Percentiles rank a stretch among this genome's conserved stretches.
Evolutionary conservation across 2,113 vertebrate species (phyloP).

Genomic region (Pipra filicauda): DNA sequence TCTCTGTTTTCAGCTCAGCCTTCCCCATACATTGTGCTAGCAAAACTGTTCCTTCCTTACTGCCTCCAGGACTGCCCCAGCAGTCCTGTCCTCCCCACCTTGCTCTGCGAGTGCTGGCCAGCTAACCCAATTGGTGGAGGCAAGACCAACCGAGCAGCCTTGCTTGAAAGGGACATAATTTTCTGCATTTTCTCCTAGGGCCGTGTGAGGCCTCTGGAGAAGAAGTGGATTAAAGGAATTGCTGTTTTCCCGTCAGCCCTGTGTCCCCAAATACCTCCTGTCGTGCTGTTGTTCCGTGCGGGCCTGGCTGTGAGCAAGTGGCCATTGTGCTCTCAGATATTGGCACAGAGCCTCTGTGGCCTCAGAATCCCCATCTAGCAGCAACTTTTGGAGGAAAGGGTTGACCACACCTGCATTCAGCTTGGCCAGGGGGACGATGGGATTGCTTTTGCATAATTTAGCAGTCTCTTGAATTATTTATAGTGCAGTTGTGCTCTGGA

Average conservation of each 20-base stretch:
- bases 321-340: neutral
- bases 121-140: fast-evolving
- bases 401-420: slow-evolving; percentile 51
- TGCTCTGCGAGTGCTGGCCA: neutral
- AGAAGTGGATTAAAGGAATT: neutral
- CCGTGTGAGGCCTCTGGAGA: neutral
- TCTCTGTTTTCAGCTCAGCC: neutral
- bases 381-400: slow-evolving; percentile 22
- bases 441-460: slow-evolving; percentile 70
- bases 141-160: neutral
- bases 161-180: neutral
- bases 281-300: neutral
- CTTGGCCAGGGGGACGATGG: neutral
- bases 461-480: slow-evolving; percentile 53
- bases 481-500: slow-evolving; percentile 44
- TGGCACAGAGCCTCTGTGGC: slow-evolving; percentile 1
- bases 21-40: fast-evolving
- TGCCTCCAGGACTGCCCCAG: neutral
- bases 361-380: slow-evolving; percentile 14
- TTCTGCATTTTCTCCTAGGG: neutral
- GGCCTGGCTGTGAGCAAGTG: neutral
- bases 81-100: neutral
- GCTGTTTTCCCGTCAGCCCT: neutral
- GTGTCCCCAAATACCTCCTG: neutral
- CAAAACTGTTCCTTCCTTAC: neutral